Conservation (phyloP, 2,113 vertebrate species). For the Ptychochromis oligacanthus region DNA sequence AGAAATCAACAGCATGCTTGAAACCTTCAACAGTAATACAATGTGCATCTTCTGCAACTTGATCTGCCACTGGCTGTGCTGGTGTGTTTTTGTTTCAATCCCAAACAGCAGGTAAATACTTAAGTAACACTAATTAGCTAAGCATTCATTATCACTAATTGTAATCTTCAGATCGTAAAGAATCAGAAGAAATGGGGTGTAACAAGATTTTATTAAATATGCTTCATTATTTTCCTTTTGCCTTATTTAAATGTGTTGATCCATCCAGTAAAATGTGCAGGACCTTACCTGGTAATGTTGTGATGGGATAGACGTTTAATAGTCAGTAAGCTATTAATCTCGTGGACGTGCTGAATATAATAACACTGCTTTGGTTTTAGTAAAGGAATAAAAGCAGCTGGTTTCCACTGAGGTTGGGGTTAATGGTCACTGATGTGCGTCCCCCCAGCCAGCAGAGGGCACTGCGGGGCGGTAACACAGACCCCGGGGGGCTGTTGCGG, state of each 20-base stretch:
- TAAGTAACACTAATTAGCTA: background rate
- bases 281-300: background rate
- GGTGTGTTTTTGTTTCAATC: background rate
- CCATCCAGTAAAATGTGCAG: background rate
- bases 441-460: constrained; percentile 26
- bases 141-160: background rate
- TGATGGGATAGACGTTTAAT: background rate
- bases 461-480: background rate
- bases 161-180: background rate
- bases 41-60: background rate
- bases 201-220: background rate
- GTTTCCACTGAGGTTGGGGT: background rate
- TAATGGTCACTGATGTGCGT: background rate
- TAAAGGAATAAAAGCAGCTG: background rate
- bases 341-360: background rate
- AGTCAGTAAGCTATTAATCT: background rate
- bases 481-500: background rate
- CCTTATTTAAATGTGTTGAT: background rate
- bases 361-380: background rate
- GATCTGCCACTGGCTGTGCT: background rate
- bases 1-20: background rate
- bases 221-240: background rate
- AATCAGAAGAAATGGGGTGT: background rate
- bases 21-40: background rate
- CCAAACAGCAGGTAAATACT: background rate